Evolutionary conservation across 1,140 invertebrate genomes (phyloP).

Genomic region (Procambarus clarkii): DNA sequence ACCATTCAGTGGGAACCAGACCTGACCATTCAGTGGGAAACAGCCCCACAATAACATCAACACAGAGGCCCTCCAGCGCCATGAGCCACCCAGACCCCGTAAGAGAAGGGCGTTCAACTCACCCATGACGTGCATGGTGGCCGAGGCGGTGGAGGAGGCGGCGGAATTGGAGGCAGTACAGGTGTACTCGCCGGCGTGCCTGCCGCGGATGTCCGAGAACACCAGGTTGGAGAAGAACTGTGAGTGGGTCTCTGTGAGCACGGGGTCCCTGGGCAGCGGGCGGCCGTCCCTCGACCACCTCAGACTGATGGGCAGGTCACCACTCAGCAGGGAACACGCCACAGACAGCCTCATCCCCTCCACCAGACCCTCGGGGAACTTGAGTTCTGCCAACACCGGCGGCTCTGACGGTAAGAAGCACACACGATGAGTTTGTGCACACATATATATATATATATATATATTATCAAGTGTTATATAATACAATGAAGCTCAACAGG

Average conservation of each 20-base stretch:
- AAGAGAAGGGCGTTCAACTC: neutral
- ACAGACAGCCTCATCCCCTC: slow-evolving; percentile 91
- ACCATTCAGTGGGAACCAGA: too few relatives aligned
- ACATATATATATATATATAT: too few relatives aligned
- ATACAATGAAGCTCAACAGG: too few relatives aligned
- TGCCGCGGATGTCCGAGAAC: slow-evolving; percentile 86
- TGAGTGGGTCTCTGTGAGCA: slow-evolving; percentile 80
- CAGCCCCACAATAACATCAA: too few relatives aligned
- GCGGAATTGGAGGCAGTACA: slow-evolving; percentile 88
- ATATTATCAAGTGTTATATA: too few relatives aligned
- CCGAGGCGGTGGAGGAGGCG: slow-evolving; percentile 43
- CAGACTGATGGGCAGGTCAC: slow-evolving; percentile 92
- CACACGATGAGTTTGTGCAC: too few relatives aligned
- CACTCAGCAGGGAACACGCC: slow-evolving; percentile 92
- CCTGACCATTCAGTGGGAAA: too few relatives aligned
- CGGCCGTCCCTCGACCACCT: slow-evolving; percentile 89
- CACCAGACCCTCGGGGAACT: slow-evolving; percentile 88
- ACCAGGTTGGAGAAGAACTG: slow-evolving; percentile 89
- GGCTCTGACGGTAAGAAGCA: slow-evolving; percentile 81
- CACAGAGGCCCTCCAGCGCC: neutral
- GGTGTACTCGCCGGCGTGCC: slow-evolving; percentile 91
- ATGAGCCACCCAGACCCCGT: too few relatives aligned
- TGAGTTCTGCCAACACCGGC: slow-evolving; percentile 87
- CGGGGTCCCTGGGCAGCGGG: slow-evolving; percentile 82
- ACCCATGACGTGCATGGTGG: slow-evolving; percentile 56